Evolutionary conservation across 2,113 vertebrate species (phyloP).

Genomic region (Australoheros scitulus): DNA sequence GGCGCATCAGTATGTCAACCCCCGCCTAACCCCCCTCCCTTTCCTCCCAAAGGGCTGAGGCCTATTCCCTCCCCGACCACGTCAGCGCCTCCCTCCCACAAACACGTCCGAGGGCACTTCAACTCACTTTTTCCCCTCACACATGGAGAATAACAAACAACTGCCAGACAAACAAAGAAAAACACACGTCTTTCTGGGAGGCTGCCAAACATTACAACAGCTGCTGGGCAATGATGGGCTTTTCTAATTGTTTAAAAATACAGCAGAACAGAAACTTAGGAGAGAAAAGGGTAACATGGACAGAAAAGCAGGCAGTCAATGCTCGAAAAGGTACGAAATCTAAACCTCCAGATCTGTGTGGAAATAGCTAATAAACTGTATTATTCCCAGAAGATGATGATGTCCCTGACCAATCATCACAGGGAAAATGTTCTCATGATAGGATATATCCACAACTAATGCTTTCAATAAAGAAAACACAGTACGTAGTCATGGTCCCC

Average conservation of each 20-base stretch:
- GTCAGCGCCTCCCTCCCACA: conserved; percentile 67
- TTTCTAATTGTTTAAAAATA: conserved; percentile 25
- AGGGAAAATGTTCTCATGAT: neutral
- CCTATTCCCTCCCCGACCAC: conserved; percentile 43
- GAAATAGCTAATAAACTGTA: neutral
- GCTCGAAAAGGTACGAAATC: neutral
- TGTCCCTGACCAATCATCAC: neutral
- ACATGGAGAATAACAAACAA: conserved; percentile 70
- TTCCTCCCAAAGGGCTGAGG: conserved; percentile 54
- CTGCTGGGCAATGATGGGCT: conserved; percentile 30
- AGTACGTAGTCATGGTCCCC: neutral
- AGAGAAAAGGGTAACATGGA: neutral
- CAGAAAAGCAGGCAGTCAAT: conserved; percentile 1
- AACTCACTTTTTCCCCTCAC: conserved; percentile 68
- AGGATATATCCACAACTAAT: neutral
- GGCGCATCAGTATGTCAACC: conserved; percentile 50
- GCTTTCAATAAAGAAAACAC: neutral
- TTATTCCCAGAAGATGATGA: neutral
- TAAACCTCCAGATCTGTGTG: neutral
- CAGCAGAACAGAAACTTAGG: neutral
- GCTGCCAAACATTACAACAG: conserved; percentile 61
- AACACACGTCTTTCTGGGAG: conserved; percentile 38
- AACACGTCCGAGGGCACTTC: conserved; percentile 49
- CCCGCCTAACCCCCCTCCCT: conserved; percentile 11
- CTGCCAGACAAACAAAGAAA: conserved; percentile 66